These are phyloP conservation scores for Drosophila parvula DNA, from an alignment of 1,140 invertebrate genomes.

Conservation along the genomic window DNA sequence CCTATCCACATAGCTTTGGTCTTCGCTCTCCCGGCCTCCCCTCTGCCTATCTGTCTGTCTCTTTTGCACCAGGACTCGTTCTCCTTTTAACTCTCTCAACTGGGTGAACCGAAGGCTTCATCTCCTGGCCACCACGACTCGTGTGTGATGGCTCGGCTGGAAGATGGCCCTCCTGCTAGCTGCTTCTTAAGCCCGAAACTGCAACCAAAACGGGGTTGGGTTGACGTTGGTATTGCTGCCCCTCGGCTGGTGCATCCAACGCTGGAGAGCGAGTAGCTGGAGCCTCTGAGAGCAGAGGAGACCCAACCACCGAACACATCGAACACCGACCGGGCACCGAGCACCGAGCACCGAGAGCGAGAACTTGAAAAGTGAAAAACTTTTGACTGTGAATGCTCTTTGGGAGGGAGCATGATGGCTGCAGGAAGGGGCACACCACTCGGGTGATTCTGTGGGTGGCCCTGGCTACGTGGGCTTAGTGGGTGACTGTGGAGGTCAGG, in stretches of 20 bases:
- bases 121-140: constrained; percentile 37
- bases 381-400: constrained; percentile 39
- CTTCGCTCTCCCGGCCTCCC: constrained; percentile 6
- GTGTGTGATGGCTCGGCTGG: constrained; percentile 28
- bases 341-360: constrained; percentile 22
- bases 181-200: constrained; percentile 47
- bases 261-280: constrained; percentile 3
- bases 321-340: constrained; percentile 1
- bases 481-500: constrained; percentile 21
- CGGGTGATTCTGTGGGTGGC: neutral
- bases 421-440: neutral
- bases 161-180: constrained; percentile 31
- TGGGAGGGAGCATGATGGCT: neutral
- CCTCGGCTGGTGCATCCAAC: constrained; percentile 17
- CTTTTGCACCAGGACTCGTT: constrained; percentile 10
- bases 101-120: constrained; percentile 30
- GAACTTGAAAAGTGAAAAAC: constrained; percentile 67
- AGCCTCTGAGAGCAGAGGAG: constrained; percentile 20
- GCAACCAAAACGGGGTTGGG: constrained; percentile 26
- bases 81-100: constrained; percentile 13
- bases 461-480: constrained; percentile 6
- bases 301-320: constrained; percentile 13
- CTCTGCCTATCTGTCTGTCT: constrained; percentile 5
- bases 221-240: neutral
- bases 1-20: constrained; percentile 26